phyloP scores from a whole-genome alignment of 2,888 invertebrate species.

The Aricia artaxerxes region DNA sequence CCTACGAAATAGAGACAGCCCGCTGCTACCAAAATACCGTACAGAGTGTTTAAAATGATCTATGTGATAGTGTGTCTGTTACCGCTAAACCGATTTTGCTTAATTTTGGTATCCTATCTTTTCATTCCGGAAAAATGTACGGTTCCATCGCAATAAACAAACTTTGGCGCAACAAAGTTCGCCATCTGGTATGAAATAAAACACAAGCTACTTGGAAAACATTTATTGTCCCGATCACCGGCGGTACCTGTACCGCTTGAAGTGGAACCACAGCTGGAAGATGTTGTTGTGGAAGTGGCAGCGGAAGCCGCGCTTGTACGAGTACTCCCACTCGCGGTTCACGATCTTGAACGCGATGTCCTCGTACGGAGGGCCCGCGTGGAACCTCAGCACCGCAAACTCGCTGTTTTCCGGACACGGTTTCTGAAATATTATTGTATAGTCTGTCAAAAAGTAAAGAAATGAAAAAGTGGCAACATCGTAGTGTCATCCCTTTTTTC shows the following conservation, averaged over 20 bases:
- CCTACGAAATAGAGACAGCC: no score
- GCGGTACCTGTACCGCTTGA: constrained; percentile 98
- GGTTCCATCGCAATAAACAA: no score
- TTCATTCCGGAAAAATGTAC: no score
- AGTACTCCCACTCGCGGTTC: constrained; percentile 99
- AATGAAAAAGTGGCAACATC: no score
- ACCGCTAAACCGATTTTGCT: no score
- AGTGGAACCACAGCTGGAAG: constrained; percentile 99
- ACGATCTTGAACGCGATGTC: constrained; percentile 99
- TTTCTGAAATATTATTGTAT: constrained; percentile 79
- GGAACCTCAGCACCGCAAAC: constrained; percentile 96
- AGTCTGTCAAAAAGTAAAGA: no score
- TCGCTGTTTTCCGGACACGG: constrained; percentile 95
- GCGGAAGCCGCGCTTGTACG: constrained; percentile 97
- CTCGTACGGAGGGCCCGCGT: constrained; percentile 99
- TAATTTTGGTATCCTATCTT: no score
- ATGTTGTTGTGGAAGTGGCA: constrained; percentile 99
- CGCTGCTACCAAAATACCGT: no score
- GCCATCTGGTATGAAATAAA: not conserved
- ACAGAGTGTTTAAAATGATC: no score
- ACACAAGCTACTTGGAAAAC: not conserved
- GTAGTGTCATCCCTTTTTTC: no score
- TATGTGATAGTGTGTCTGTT: no score
- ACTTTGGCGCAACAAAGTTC: no score
- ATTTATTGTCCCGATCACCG: constrained; percentile 69